A percentile compares a stretch with the other conserved stretches of the same genome.
Conservation (phyloP, 2,888 invertebrate genomes). For the Harpagoxenus sublaevis region DNA sequence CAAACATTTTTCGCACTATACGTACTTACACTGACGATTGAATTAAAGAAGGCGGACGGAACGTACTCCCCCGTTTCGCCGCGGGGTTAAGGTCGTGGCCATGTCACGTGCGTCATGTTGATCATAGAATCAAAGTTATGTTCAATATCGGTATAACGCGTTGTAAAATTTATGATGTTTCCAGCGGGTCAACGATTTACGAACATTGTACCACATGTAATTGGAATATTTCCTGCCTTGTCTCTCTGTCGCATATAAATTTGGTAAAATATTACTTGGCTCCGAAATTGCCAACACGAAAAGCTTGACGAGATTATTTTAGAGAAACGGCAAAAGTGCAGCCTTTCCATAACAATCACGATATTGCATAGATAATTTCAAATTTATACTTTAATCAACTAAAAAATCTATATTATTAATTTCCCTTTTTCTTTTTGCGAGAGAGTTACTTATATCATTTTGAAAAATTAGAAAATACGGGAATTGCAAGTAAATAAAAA, state of each 20-base stretch:
- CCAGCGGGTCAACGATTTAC: slow-evolving; percentile 38
- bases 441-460: background rate
- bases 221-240: slow-evolving; percentile 28
- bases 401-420: background rate
- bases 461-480: background rate
- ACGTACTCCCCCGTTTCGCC: background rate
- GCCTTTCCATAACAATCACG: background rate
- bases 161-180: slow-evolving; percentile 48
- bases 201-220: slow-evolving; percentile 28
- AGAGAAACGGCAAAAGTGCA: background rate
- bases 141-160: slow-evolving; percentile 31
- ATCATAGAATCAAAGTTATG: slow-evolving; percentile 34
- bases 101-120: slow-evolving; percentile 28
- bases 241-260: slow-evolving; percentile 40
- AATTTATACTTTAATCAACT: background rate
- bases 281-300: slow-evolving; percentile 3
- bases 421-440: background rate
- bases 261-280: slow-evolving; percentile 23
- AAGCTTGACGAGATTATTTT: slow-evolving; percentile 4
- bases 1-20: slow-evolving; percentile 29
- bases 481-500: background rate
- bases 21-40: slow-evolving; percentile 38
- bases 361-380: background rate
- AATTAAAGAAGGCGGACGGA: slow-evolving; percentile 46
- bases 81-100: slow-evolving; percentile 48